Evolutionary conservation across 2,797 vertebrate species (phyloP).

Genomic region (Linurgus olivaceus): DNA sequence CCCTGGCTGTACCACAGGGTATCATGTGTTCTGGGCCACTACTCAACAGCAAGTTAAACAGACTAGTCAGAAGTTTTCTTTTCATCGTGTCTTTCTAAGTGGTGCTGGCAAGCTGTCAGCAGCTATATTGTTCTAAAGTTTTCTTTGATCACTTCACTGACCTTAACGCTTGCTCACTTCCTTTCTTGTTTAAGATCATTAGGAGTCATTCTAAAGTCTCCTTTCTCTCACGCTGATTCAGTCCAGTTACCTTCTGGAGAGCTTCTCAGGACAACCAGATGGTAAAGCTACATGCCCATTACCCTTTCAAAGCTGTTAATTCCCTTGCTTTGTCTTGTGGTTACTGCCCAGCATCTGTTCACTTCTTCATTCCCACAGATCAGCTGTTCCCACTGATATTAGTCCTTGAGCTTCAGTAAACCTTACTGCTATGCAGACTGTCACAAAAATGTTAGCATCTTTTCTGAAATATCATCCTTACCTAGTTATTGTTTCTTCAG

Average conservation of each 20-base stretch:
- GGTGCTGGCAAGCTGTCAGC: neutral
- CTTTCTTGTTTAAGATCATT: constrained; percentile 8
- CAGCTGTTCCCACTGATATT: neutral
- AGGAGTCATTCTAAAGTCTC: constrained; percentile 8
- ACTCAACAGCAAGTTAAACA: neutral
- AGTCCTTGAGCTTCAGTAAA: neutral
- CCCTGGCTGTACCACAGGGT: neutral
- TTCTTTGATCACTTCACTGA: neutral
- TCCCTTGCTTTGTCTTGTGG: neutral
- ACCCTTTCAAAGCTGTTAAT: constrained; percentile 6
- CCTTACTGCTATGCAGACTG: neutral
- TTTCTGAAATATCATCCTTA: neutral
- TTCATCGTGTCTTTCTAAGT: neutral
- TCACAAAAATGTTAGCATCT: neutral
- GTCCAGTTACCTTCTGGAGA: neutral
- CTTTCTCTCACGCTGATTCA: neutral
- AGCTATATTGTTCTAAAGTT: neutral
- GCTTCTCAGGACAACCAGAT: constrained; percentile 28
- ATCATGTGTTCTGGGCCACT: neutral
- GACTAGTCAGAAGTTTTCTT: neutral
- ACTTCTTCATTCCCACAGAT: neutral
- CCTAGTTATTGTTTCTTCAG: neutral
- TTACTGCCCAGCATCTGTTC: constrained; percentile 28
- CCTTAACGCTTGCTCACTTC: neutral
- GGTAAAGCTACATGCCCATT: constrained; percentile 14